Conservation (phyloP, 2,797 vertebrate genomes). For the Ctenochaetus hawaiiensis region DNA sequence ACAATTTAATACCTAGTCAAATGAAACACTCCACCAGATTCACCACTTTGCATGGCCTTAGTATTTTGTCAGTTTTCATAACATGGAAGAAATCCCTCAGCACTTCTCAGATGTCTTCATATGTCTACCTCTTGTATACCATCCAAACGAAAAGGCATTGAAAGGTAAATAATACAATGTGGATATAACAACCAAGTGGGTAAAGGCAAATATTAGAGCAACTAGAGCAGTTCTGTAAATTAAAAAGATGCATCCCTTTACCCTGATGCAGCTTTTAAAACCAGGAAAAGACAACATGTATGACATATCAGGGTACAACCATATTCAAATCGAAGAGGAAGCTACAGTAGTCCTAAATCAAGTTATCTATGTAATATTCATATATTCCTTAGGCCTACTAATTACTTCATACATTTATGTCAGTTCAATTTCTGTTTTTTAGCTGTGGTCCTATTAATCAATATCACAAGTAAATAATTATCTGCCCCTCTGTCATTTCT, state of each 20-base stretch:
- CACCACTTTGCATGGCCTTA: not conserved
- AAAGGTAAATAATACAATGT: not conserved
- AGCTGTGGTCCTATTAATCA: not conserved
- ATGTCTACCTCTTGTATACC: not conserved
- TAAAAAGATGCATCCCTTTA: no score
- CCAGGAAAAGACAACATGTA: no score
- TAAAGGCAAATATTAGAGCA: no score
- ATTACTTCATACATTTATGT: not conserved
- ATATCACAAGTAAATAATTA: constrained; percentile 15
- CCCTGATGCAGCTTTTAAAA: no score
- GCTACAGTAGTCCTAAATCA: no score
- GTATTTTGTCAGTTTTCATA: not conserved
- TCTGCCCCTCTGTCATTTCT: not conserved
- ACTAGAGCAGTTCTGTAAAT: no score
- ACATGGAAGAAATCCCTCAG: not conserved
- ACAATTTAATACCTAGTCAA: not conserved
- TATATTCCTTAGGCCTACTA: not conserved
- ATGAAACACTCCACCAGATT: not conserved
- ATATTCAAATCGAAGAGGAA: no score
- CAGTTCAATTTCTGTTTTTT: not conserved
- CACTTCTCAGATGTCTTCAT: not conserved
- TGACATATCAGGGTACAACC: no score
- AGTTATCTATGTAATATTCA: no score
- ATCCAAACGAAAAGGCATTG: not conserved
- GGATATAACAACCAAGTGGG: no score